Evolutionary conservation across 1,140 invertebrate genomes (phyloP).

Genomic region (Plectus sambesii): DNA sequence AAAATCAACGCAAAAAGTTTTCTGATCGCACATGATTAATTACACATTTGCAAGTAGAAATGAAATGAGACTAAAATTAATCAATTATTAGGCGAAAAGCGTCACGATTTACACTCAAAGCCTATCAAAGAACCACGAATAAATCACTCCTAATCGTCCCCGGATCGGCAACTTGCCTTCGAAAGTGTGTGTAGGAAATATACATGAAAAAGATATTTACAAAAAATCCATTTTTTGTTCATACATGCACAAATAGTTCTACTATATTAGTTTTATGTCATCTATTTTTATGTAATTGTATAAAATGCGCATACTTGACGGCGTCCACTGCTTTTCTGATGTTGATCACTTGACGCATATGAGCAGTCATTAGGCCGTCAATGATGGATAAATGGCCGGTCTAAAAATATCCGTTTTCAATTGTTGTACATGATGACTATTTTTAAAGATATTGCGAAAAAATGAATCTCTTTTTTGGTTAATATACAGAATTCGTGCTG

Average conservation of each 20-base stretch:
- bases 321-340: slow-evolving; percentile 73
- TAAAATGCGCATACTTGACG: slow-evolving; percentile 55
- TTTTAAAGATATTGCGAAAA: slow-evolving; percentile 5
- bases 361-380: slow-evolving; percentile 87
- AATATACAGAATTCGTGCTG: too few species aligned
- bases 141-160: not conserved
- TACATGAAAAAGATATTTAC: too few species aligned
- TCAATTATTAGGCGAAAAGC: slow-evolving; percentile 8
- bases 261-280: too few species aligned
- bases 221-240: too few species aligned
- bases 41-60: not conserved
- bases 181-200: slow-evolving; percentile 2
- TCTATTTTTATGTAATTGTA: too few species aligned
- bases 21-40: slow-evolving; percentile 8
- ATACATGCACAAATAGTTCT: too few species aligned
- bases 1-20: not conserved
- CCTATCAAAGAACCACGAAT: slow-evolving; percentile 12
- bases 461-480: too few species aligned
- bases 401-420: slow-evolving; percentile 53
- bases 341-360: slow-evolving; percentile 80
- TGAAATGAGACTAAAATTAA: not conserved
- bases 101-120: slow-evolving; percentile 1
- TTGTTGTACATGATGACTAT: slow-evolving; percentile 2
- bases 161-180: not conserved
- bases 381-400: slow-evolving; percentile 89